A percentile compares a stretch with the other conserved stretches of the same genome.
These are phyloP conservation scores for Tragelaphus strepsiceros DNA, from an alignment of 2,113 vertebrate genomes.

Conservation along the genomic window DNA sequence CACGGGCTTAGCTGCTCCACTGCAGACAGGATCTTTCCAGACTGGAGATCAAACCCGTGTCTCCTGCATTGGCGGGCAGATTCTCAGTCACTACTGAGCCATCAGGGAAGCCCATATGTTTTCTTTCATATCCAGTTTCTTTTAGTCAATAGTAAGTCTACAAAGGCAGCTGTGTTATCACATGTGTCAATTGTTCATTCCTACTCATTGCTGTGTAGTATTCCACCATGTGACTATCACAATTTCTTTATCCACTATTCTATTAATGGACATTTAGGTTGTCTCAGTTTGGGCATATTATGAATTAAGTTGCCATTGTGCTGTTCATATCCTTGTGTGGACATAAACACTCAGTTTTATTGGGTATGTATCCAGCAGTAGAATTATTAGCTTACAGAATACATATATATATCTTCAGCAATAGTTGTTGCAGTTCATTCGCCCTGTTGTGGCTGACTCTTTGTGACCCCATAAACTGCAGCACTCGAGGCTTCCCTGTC, in stretches of 20 bases:
- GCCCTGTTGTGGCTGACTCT: not conserved
- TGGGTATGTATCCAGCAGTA: not conserved
- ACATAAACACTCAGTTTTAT: not conserved
- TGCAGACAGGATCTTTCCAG: not conserved
- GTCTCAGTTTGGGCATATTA: not conserved
- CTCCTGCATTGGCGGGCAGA: not conserved
- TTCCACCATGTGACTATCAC: too few species aligned
- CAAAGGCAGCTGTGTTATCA: not conserved
- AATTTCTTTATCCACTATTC: not conserved
- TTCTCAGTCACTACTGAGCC: not conserved
- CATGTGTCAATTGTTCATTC: not conserved
- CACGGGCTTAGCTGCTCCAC: not conserved
- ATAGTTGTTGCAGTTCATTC: not conserved
- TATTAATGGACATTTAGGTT: not conserved
- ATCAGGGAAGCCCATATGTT: not conserved
- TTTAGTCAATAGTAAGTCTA: not conserved
- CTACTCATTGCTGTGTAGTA: not conserved
- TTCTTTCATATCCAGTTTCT: not conserved
- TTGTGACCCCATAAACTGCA: not conserved
- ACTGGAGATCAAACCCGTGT: not conserved
- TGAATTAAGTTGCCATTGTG: not conserved
- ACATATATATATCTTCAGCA: not conserved
- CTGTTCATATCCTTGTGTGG: not conserved
- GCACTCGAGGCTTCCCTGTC: rapidly evolving
- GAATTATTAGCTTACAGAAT: not conserved